Evolutionary conservation across 2,797 vertebrate species (phyloP).

Genomic region (Syndactyla subalaris): DNA sequence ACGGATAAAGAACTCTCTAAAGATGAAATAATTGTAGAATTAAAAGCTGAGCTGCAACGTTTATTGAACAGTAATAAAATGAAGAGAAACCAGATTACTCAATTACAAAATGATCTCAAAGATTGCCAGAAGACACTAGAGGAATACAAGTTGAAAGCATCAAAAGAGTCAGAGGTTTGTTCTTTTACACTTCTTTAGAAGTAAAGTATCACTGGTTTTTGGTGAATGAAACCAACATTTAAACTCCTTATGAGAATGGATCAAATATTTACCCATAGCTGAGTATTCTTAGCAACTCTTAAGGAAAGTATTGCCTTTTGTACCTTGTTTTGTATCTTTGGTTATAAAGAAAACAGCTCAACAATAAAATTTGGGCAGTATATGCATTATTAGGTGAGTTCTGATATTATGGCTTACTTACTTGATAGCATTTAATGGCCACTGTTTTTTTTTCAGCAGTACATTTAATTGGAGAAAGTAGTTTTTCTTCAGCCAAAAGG

Average conservation of each 20-base stretch:
- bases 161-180: slow-evolving; percentile 74
- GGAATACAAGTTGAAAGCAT: slow-evolving; percentile 77
- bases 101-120: slow-evolving; percentile 84
- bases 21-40: slow-evolving; percentile 82
- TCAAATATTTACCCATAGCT: background rate
- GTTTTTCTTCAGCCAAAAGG: background rate
- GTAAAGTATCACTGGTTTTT: background rate
- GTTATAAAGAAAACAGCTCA: background rate
- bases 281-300: background rate
- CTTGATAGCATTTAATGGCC: background rate
- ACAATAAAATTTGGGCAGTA: background rate
- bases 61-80: slow-evolving; percentile 86
- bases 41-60: slow-evolving; percentile 88
- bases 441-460: background rate
- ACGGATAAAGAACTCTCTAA: slow-evolving; percentile 78
- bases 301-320: background rate
- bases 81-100: slow-evolving; percentile 86
- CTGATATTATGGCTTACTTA: background rate
- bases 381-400: background rate
- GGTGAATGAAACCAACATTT: background rate
- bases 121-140: slow-evolving; percentile 70
- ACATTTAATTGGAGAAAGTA: background rate
- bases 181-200: background rate
- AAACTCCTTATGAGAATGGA: background rate
- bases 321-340: background rate